Conservation (phyloP, 2,888 invertebrate genomes). For the Candidula unifasciata region DNA sequence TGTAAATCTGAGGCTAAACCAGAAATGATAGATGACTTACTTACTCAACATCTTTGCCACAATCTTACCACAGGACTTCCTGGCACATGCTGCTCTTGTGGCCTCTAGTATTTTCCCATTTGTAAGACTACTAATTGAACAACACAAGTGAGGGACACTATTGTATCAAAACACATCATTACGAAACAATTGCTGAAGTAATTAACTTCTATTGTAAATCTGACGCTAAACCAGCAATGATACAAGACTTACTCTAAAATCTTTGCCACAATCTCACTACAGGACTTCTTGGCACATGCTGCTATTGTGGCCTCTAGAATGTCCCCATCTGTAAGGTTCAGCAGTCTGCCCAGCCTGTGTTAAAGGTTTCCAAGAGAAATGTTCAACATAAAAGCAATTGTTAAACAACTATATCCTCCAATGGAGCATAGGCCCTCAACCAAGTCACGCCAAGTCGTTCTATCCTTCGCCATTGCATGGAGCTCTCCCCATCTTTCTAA, state of each 20-base stretch:
- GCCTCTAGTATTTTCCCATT: conserved; percentile 61
- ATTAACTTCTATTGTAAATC: too few relatives aligned
- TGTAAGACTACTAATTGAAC: too few relatives aligned
- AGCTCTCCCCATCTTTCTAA: too few relatives aligned
- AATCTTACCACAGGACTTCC: background rate
- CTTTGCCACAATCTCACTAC: background rate
- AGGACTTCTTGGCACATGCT: background rate
- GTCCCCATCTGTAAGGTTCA: conserved; percentile 61
- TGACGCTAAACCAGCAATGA: background rate
- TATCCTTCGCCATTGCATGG: too few relatives aligned
- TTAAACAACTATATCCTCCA: too few relatives aligned
- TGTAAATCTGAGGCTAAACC: too few relatives aligned
- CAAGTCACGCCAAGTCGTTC: too few relatives aligned
- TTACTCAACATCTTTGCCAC: conserved; percentile 2
- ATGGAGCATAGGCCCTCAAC: too few relatives aligned
- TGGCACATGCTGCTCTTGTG: background rate
- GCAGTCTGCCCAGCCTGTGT: conserved; percentile 66
- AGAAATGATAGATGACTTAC: background rate
- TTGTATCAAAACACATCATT: too few relatives aligned
- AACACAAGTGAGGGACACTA: too few relatives aligned
- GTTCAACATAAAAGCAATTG: background rate
- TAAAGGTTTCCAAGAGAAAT: conserved; percentile 2
- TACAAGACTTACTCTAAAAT: conserved; percentile 10
- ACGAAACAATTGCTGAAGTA: background rate
- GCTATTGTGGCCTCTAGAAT: conserved; percentile 57